These are phyloP conservation scores for Zygogramma bicolorata DNA, from an alignment of 2,888 invertebrate species.

Conservation along the genomic window DNA sequence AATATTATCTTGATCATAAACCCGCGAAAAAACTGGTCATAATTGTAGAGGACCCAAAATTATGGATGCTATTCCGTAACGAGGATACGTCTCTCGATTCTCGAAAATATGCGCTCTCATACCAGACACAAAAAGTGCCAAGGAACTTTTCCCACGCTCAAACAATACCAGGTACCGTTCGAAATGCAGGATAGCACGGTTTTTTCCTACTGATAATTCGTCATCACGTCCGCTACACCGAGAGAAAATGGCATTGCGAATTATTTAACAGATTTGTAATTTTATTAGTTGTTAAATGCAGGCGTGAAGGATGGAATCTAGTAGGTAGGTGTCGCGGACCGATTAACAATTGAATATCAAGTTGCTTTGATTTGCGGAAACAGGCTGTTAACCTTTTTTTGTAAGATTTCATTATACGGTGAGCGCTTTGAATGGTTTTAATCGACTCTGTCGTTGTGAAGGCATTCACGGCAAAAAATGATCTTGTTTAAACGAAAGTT, in stretches of 20 bases:
- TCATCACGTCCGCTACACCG: slow-evolving; percentile 20
- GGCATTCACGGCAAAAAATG: neutral
- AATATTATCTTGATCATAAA: neutral
- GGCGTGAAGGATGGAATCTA: neutral
- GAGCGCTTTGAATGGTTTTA: neutral
- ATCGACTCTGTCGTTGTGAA: neutral
- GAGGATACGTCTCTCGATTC: slow-evolving; percentile 10
- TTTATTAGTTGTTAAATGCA: slow-evolving; percentile 9
- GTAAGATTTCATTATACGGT: neutral
- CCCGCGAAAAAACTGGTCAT: neutral
- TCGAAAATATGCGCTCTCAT: slow-evolving; percentile 5
- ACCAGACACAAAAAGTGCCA: slow-evolving; percentile 36
- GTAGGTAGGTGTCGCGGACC: neutral
- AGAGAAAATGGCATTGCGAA: slow-evolving; percentile 9
- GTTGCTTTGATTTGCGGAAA: slow-evolving; percentile 8
- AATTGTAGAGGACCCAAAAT: neutral
- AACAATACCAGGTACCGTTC: slow-evolving; percentile 52
- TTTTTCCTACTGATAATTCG: slow-evolving; percentile 39
- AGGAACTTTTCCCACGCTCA: slow-evolving; percentile 51
- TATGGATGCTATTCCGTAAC: slow-evolving; percentile 7
- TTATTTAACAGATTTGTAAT: slow-evolving; percentile 8
- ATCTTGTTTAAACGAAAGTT: slow-evolving; percentile 4
- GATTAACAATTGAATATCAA: slow-evolving; percentile 1
- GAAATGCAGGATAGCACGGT: slow-evolving; percentile 38
- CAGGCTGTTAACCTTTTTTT: slow-evolving; percentile 5